Evolutionary conservation across 2,888 invertebrate genomes (phyloP), one percentile per base, ranked within the genome.

Genomic region (Dryadula phaetusa): DNA sequence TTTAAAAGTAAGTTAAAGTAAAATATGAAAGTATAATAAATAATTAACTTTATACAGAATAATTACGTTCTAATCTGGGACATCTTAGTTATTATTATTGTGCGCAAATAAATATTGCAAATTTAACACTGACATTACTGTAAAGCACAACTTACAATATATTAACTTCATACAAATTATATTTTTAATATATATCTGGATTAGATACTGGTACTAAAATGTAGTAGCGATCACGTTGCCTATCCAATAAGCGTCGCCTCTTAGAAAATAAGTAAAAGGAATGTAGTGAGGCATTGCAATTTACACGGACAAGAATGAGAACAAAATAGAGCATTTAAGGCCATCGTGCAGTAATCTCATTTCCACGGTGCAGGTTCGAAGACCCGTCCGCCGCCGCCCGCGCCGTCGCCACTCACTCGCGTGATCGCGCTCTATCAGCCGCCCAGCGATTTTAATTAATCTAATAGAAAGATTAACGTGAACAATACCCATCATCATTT

Each of bases 351-450:
- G 85, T 88, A 90, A 89, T 89, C 86, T 83, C 83, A 88, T 89
- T 89, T 89, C 86, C 87, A 89, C 87, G 88, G 87, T 85, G 72
- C 76, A 80, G 85, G 88, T 88, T 88, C 86, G 85, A 79, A 88
- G 87, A 88, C 86, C 83, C 77, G 77, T 25, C 76, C 71, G 73
- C 66, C 71, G 72, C 67, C 67, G 64, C 72, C 71, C 71, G 77
- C 76, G 47, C 64, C 64, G 47, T 58, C 64, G 56, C 49, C 49
- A 63, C 56, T 66, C 74, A 76, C 77, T 87, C 79, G 86, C 86
- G 86, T 87, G 86, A 79, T 80, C 79, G 74, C 76, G 74, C 76
- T 75, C 74, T 75, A 76, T 77, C 74, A 72, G 74, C 72, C 78
- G 65, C 72, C 72, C 67, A 72, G 73, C 70, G 66, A 74, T 71